Evolutionary conservation across 2,888 invertebrate species (phyloP), one percentile per base, ranked within the genome.

Genomic region (Drepanosiphum platanoidis): DNA sequence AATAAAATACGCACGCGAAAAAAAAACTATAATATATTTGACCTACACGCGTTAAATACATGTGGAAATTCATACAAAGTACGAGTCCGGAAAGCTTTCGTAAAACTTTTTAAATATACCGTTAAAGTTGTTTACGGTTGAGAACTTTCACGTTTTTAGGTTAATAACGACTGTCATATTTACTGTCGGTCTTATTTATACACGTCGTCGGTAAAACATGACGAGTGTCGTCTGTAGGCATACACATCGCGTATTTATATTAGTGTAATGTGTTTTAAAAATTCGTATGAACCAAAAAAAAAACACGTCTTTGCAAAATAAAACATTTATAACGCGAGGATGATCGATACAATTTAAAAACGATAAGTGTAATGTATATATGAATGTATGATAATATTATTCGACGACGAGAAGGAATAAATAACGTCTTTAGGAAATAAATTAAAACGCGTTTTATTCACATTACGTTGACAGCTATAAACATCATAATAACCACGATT

Each of bases 61-160:
- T n/a, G 34, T 34, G n/a, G n/a, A 34, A n/a, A 61, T 77, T 27
- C 36, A n/a, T 75, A 34, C 36, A 66, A 5, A 52, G 7, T 34
- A 32, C 18, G 11, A 30, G 27, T 11, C 30, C 22, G 32, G 52
- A 36, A 61, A 36, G 22, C 58, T 77, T 27, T 36, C 36, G 3
- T 3, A 36, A 77, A 77, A 77, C 75, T 77, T 61, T 68, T 75
- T 58, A 61, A 61, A 77, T 61, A 77, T 27, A 36, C 75, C 75
- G 36, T 77, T 27, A 77, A 36, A 61, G 58, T 77, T 77, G 36
- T 27, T 27, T 4, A 52, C 30, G 34, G 46, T 52, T 18, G 75
- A 58, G 36, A 75, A 75, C 75, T 58, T 75, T 75, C 34, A 27
- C 22, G 18, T 61, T 58, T 58, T 58, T 61, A 27, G 36, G 34